Conservation (phyloP, 2,888 invertebrate species). For the Rhingia campestris region DNA sequence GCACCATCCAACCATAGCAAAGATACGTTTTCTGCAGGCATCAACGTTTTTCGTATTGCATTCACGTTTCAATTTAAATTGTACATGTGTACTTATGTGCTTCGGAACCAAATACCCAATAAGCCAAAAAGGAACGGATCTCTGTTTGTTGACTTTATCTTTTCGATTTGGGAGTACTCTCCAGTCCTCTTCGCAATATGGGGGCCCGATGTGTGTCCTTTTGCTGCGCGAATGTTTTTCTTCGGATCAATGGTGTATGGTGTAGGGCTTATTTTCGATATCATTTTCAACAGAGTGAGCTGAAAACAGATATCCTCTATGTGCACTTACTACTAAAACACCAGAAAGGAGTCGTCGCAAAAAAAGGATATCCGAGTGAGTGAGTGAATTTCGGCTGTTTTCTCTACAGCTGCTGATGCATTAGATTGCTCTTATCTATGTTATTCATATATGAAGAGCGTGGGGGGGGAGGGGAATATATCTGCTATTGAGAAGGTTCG, state of each 20-base stretch:
- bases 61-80: constrained; percentile 74
- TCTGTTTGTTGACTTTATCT: constrained; percentile 74
- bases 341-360: not conserved
- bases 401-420: constrained; percentile 71
- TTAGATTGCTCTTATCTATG: constrained; percentile 67
- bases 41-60: constrained; percentile 72
- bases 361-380: constrained; percentile 41
- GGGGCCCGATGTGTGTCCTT: constrained; percentile 3
- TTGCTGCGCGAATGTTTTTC: constrained; percentile 43
- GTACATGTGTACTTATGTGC: constrained; percentile 74
- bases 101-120: constrained; percentile 73
- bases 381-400: constrained; percentile 61
- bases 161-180: constrained; percentile 58
- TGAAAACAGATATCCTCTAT: constrained; percentile 65
- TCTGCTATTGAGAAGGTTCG: constrained; percentile 36
- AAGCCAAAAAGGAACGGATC: constrained; percentile 72
- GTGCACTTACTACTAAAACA: constrained; percentile 70
- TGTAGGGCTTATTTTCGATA: constrained; percentile 71
- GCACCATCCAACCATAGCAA: no score
- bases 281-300: constrained; percentile 59
- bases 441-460: constrained; percentile 50
- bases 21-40: constrained; percentile 64
- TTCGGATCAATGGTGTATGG: constrained; percentile 55
- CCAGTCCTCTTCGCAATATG: constrained; percentile 5
- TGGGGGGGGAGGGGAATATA: not conserved